Conservation (phyloP, 2,888 invertebrate species). For the Eurytoma adleriae region DNA sequence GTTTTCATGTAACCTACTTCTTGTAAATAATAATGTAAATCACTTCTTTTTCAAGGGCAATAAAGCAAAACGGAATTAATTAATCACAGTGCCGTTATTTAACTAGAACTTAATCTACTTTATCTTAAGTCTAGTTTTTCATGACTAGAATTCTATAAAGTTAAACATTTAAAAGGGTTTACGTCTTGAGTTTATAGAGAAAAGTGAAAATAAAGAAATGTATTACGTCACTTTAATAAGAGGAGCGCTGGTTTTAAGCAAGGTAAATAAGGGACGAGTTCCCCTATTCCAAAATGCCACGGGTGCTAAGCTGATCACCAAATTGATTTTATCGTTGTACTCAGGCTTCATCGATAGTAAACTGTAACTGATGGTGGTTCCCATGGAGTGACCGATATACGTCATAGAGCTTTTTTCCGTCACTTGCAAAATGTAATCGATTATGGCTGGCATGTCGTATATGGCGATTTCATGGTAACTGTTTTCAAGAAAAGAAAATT, state of each 20-base stretch:
- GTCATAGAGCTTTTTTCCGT: slow-evolving; percentile 78
- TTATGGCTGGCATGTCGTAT: slow-evolving; percentile 89
- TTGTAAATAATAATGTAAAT: too few relatives aligned
- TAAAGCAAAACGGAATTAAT: too few relatives aligned
- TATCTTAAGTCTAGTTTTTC: too few relatives aligned
- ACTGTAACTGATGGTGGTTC: slow-evolving; percentile 85
- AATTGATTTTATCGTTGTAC: slow-evolving; percentile 82
- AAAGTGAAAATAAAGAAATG: not conserved
- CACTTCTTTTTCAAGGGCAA: too few relatives aligned
- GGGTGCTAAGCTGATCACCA: slow-evolving; percentile 73
- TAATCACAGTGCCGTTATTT: too few relatives aligned
- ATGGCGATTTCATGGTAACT: slow-evolving; percentile 93
- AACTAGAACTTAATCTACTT: too few relatives aligned
- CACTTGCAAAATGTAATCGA: slow-evolving; percentile 82
- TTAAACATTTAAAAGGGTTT: too few relatives aligned
- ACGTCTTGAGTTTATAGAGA: not conserved
- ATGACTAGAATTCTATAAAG: too few relatives aligned
- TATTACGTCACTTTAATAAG: slow-evolving; percentile 47
- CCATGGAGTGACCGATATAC: slow-evolving; percentile 96
- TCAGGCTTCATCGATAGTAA: slow-evolving; percentile 83
- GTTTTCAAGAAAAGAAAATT: slow-evolving; percentile 12
- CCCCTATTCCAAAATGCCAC: slow-evolving; percentile 44
- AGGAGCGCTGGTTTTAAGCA: slow-evolving; percentile 15
- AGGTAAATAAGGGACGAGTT: slow-evolving; percentile 11
- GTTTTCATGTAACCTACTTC: too few relatives aligned